Conservation (phyloP, 2,113 vertebrate species). For the Perognathus longimembris region DNA sequence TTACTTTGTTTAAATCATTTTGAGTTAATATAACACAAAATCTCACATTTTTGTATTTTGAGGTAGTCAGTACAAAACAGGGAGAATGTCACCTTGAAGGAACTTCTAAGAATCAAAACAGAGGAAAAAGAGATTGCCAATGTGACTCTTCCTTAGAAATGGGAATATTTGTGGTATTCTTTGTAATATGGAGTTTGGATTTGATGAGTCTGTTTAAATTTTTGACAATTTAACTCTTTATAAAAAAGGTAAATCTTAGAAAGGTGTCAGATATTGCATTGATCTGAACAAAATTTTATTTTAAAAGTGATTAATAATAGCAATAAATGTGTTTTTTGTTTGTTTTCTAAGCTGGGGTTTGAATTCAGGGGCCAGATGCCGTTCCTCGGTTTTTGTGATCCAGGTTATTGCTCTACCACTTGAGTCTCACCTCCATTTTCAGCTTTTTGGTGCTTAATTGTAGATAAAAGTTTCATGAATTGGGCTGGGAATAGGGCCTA, state of each 20-base stretch:
- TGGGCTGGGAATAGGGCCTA: too few species aligned
- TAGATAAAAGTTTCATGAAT: too few species aligned
- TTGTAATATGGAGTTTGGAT: background rate
- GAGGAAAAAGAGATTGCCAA: background rate
- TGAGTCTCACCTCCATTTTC: too few species aligned
- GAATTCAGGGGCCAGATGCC: too few species aligned
- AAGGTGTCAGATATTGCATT: background rate
- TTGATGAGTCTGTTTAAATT: background rate
- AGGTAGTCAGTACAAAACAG: background rate
- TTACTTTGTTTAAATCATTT: slow-evolving; percentile 19
- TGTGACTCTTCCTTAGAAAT: background rate
- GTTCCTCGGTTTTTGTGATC: too few species aligned
- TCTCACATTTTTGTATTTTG: background rate
- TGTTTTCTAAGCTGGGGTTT: too few species aligned
- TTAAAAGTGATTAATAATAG: background rate
- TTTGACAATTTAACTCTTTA: background rate
- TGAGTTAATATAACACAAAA: background rate
- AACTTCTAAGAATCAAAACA: background rate
- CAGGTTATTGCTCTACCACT: too few species aligned
- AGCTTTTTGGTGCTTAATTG: too few species aligned
- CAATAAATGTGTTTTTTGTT: too few species aligned
- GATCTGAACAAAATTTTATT: slow-evolving; percentile 17
- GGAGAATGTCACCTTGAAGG: background rate
- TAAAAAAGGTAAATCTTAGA: slow-evolving; percentile 21
- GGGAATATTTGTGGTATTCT: background rate